A percentile compares a stretch with the other conserved stretches of the same genome.
Evolutionary conservation across 2,888 invertebrate species (phyloP).

Genomic region (Incurvaria masculella): DNA sequence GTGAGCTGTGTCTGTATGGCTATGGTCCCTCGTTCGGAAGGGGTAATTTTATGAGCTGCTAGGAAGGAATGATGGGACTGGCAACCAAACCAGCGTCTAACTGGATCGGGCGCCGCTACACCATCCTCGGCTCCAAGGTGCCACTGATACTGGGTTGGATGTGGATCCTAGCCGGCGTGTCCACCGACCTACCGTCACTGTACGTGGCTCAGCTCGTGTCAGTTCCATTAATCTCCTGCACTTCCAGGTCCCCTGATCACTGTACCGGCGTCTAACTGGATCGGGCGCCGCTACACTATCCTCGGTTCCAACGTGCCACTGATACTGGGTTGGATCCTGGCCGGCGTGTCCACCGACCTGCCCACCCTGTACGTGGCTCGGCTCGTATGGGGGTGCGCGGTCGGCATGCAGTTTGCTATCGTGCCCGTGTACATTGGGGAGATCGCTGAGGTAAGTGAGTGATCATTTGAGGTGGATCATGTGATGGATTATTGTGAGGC

Average conservation of each 20-base stretch:
- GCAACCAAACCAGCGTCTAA: slow-evolving; percentile 64
- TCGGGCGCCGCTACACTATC: slow-evolving; percentile 68
- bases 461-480: not conserved
- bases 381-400: slow-evolving; percentile 61
- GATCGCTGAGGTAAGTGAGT: slow-evolving; percentile 69
- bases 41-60: no score
- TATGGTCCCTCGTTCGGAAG: no score
- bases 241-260: slow-evolving; percentile 65
- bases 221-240: no score
- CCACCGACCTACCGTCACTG: slow-evolving; percentile 41
- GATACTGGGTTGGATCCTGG: slow-evolving; percentile 67
- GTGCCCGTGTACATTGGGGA: slow-evolving; percentile 86
- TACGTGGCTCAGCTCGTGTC: slow-evolving; percentile 57
- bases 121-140: slow-evolving; percentile 62
- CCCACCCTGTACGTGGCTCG: slow-evolving; percentile 54
- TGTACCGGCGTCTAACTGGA: slow-evolving; percentile 62
- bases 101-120: slow-evolving; percentile 65
- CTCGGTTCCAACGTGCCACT: slow-evolving; percentile 66
- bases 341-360: slow-evolving; percentile 55
- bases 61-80: no score
- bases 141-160: slow-evolving; percentile 69
- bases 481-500: not conserved
- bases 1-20: no score
- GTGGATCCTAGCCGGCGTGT: slow-evolving; percentile 68
- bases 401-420: slow-evolving; percentile 69